Evolutionary conservation across 2,797 vertebrate species (phyloP), one percentile per base, ranked within the genome.

Genomic region (Dermochelys coriacea): DNA sequence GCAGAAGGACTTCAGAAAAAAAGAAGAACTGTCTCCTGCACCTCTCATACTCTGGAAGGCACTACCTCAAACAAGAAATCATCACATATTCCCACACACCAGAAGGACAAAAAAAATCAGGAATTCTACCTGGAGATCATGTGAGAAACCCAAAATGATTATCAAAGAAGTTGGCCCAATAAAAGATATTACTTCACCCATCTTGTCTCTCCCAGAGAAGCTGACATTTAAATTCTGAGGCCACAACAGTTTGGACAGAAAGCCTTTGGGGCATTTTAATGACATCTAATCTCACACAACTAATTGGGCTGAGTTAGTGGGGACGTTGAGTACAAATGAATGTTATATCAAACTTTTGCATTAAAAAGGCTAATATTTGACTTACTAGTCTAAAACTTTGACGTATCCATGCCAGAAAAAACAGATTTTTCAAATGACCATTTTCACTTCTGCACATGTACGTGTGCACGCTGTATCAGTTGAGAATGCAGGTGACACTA

Each of bases 311-410:
- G 34, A 47, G 55, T 89, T 90, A 82, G 55, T 77, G 68, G 87
- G 18, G 52, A 68, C n/a, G 34, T 31, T 90, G 91, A 92, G 47
- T 94, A 91, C 68, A 61, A 64, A 9, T 11, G 2, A 25, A 55
- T n/a, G 79, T 90, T 94, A 94, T 96, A 93, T 94, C 89, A 92
- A 74, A 49, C 21, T 9, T 87, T 84, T 9, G 57, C 5, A 31
- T 59, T 59, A 15, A 75, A 45, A 27, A 47, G 71, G 45, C 25
- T 27, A 75, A 45, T 75, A 68, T 68, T 37, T 68, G 64, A 47
- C 45, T 75, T 75, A 25, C 27, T 47, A 75, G 12, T 75, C 71
- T 27, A 25, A 75, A 45, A 41, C 23, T 74, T 23, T 12, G 9
- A 37, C 5, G 9, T 41, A 90, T 77, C 1, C 19, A 80, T 15